Evolutionary conservation across 2,113 vertebrate species (phyloP).

Genomic region (Redunca redunca): DNA sequence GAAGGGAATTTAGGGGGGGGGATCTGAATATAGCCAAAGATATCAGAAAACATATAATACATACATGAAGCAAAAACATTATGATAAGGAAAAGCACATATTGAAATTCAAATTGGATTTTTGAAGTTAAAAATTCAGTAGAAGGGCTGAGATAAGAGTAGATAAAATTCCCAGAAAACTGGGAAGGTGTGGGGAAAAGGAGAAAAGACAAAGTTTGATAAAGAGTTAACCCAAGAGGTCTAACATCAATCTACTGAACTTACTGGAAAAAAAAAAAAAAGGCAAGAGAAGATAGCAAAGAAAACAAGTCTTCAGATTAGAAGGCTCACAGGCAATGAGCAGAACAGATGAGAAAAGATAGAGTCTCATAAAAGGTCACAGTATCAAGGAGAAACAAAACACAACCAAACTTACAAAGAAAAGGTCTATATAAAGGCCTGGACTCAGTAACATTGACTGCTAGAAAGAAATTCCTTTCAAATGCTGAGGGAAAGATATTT

Average conservation of each 20-base stretch:
- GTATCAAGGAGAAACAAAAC: not conserved
- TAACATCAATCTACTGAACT: not conserved
- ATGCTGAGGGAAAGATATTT: not conserved
- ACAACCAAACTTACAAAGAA: not conserved
- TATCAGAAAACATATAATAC: not conserved
- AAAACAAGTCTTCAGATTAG: not conserved
- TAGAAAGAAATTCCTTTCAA: not conserved
- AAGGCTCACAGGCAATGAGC: not conserved
- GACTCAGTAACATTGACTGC: not conserved
- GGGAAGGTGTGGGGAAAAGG: rapidly evolving
- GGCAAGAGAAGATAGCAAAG: not conserved
- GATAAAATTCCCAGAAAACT: not conserved
- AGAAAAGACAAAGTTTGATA: not conserved
- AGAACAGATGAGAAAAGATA: not conserved
- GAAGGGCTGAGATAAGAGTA: not conserved
- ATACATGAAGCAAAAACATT: not conserved
- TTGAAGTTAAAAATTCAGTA: not conserved
- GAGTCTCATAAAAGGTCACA: not conserved
- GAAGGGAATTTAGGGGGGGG: not conserved
- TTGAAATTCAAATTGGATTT: not conserved
- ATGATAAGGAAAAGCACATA: not conserved
- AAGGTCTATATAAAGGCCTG: not conserved
- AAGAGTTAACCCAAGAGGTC: not conserved
- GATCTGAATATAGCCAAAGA: not conserved
- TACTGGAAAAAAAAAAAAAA: not conserved